phyloP scores from a whole-genome alignment of 2,888 invertebrate genomes.

The Tridacna crocea region DNA sequence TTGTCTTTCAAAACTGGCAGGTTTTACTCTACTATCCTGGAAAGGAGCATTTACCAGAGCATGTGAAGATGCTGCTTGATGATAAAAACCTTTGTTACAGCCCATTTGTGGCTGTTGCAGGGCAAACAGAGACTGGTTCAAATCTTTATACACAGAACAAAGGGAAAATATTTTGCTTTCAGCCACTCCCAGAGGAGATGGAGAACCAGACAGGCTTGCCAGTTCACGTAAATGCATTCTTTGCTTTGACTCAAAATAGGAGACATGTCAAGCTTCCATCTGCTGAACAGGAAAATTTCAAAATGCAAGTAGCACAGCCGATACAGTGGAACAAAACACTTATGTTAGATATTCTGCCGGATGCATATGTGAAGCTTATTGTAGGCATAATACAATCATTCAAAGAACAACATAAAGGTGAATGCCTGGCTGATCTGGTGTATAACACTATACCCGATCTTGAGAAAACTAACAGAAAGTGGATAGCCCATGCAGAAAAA shows the following conservation, averaged over 20 bases:
- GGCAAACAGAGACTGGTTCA: background rate
- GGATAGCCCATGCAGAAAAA: constrained; percentile 24
- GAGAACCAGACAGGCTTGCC: constrained; percentile 36
- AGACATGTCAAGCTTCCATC: constrained; percentile 43
- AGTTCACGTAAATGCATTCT: constrained; percentile 50
- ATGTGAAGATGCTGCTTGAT: constrained; percentile 9
- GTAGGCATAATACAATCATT: background rate
- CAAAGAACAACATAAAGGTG: background rate
- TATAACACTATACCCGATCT: constrained; percentile 35
- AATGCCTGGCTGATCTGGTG: background rate
- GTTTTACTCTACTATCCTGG: constrained; percentile 34
- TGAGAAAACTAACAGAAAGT: constrained; percentile 13
- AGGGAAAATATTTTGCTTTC: constrained; percentile 47
- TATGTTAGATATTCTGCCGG: constrained; percentile 37
- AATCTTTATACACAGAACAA: background rate
- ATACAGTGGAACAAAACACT: constrained; percentile 45
- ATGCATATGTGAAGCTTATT: constrained; percentile 33
- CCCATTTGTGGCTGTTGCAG: constrained; percentile 39
- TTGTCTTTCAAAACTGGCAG: constrained; percentile 22
- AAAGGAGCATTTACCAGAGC: constrained; percentile 26
- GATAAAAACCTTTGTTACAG: constrained; percentile 39
- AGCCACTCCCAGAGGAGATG: constrained; percentile 45
- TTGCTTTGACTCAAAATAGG: constrained; percentile 45
- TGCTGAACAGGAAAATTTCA: constrained; percentile 19
- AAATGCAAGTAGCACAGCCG: constrained; percentile 32